These are phyloP conservation scores for Oedothorax gibbosus DNA, from an alignment of 1,140 invertebrate genomes.

Conservation along the genomic window DNA sequence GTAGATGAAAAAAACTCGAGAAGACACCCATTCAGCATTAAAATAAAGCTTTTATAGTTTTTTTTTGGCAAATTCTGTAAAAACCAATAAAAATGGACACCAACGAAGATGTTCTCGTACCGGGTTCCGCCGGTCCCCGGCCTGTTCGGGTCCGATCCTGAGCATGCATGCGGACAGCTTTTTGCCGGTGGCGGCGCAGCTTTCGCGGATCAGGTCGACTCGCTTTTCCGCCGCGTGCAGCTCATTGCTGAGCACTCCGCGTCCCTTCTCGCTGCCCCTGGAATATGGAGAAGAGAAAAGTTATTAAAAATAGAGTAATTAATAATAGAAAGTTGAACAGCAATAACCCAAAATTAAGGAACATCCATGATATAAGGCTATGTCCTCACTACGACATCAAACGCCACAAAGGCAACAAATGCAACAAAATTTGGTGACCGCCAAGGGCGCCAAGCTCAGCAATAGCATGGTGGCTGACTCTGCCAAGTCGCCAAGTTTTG, in stretches of 20 bases:
- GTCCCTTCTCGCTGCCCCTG: conserved; percentile 73
- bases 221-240: conserved; percentile 85
- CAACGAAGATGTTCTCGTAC: not conserved
- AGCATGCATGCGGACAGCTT: conserved; percentile 70
- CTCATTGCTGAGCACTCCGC: conserved; percentile 87
- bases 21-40: too few species aligned
- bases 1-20: too few species aligned
- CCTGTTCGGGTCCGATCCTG: conserved; percentile 65
- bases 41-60: too few species aligned
- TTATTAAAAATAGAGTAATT: not conserved
- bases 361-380: too few species aligned
- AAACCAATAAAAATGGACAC: not conserved
- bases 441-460: too few species aligned
- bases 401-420: too few species aligned
- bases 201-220: conserved; percentile 85
- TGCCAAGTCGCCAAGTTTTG: too few species aligned
- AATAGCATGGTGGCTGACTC: too few species aligned
- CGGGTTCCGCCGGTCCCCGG: not conserved
- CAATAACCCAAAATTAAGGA: too few species aligned
- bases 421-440: too few species aligned
- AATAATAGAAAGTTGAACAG: too few species aligned
- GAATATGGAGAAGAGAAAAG: not conserved
- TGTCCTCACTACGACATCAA: too few species aligned
- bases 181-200: conserved; percentile 75
- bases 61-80: not conserved